These are phyloP conservation scores for Zophobas morio DNA, from an alignment of 1,140 invertebrate genomes.

Conservation along the genomic window DNA sequence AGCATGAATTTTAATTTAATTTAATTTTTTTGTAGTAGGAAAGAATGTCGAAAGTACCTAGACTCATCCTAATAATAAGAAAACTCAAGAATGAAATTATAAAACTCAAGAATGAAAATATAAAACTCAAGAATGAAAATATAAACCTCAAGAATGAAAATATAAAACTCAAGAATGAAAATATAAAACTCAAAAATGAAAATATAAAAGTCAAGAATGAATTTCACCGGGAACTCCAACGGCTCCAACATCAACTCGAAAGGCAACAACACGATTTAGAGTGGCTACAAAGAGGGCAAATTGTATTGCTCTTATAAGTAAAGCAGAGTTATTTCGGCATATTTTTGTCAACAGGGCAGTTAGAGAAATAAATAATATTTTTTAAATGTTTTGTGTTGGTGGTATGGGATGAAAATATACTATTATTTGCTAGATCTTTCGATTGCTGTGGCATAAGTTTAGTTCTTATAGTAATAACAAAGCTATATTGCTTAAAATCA, in stretches of 20 bases:
- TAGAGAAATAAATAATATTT: not conserved
- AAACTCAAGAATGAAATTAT: not conserved
- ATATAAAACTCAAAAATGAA: not conserved
- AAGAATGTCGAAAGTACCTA: not conserved
- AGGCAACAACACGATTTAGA: not conserved
- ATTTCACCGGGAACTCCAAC: not conserved
- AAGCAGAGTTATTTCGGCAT: not conserved
- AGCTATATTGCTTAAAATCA: conserved; percentile 11
- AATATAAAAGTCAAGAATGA: not conserved
- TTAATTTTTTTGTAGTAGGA: not conserved
- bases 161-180: not conserved
- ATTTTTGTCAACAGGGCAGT: not conserved
- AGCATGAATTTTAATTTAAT: conserved; percentile 4
- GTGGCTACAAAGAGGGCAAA: not conserved
- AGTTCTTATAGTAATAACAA: conserved; percentile 9
- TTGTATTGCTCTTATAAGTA: not conserved
- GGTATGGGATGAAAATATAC: conserved; percentile 9
- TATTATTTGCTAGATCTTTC: not conserved
- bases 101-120: not conserved
- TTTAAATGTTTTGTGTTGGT: conserved; percentile 5
- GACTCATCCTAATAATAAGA: not conserved
- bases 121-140: not conserved
- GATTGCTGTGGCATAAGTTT: conserved; percentile 10
- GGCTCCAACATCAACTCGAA: not conserved
- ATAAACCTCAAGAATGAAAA: not conserved